These are phyloP conservation scores for Tribolium freemani DNA, from an alignment of 2,888 invertebrate species.

Conservation along the genomic window DNA sequence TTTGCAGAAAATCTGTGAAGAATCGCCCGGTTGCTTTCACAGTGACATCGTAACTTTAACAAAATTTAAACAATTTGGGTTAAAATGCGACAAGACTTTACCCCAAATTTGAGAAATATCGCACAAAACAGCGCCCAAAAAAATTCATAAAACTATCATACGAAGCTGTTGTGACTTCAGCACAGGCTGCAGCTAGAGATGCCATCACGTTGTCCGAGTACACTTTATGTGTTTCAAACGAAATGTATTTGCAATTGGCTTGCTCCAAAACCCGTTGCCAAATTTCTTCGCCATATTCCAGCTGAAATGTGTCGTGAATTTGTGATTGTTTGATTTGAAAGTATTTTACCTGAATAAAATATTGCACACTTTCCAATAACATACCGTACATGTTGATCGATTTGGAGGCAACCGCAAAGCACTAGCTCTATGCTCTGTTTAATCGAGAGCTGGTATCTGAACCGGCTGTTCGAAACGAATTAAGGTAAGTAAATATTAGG, in stretches of 20 bases:
- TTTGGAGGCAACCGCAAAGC: background rate
- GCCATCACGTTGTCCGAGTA: constrained; percentile 86
- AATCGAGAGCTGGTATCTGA: constrained; percentile 30
- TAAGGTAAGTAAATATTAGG: constrained; percentile 44
- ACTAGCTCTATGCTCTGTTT: constrained; percentile 19
- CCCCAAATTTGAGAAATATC: constrained; percentile 89
- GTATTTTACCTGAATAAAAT: constrained; percentile 80
- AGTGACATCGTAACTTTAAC: constrained; percentile 82
- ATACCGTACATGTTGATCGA: constrained; percentile 82
- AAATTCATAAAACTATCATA: constrained; percentile 86
- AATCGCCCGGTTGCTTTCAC: constrained; percentile 88
- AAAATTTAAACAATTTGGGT: constrained; percentile 7
- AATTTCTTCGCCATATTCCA: constrained; percentile 83
- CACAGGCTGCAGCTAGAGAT: constrained; percentile 80
- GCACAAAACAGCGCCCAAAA: constrained; percentile 90
- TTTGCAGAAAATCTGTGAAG: constrained; percentile 91
- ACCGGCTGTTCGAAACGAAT: constrained; percentile 29
- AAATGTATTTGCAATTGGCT: constrained; percentile 78
- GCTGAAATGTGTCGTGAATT: constrained; percentile 66
- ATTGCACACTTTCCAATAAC: constrained; percentile 86
- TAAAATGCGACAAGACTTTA: constrained; percentile 58
- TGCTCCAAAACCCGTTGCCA: constrained; percentile 81
- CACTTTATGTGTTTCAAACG: constrained; percentile 85
- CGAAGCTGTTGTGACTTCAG: constrained; percentile 73
- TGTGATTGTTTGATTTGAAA: constrained; percentile 27